These are phyloP conservation scores for Neomicropteryx cornuta DNA, from an alignment of 1,140 invertebrate species.

Conservation along the genomic window DNA sequence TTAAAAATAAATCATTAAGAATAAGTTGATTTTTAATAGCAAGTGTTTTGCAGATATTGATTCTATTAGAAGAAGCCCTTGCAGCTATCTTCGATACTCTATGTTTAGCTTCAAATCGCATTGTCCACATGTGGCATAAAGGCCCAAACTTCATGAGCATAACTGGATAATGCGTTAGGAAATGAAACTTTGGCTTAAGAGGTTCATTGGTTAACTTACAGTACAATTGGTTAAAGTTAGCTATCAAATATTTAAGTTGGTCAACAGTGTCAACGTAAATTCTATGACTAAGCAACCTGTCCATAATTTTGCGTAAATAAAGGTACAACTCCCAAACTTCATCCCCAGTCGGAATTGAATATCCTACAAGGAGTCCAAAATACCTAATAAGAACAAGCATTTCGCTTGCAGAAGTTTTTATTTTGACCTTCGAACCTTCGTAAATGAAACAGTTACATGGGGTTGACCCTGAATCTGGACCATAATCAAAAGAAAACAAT, in stretches of 20 bases:
- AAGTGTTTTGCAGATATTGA: constrained; percentile 14
- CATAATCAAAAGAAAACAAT: constrained; percentile 1
- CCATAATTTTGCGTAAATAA: neutral
- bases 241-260: constrained; percentile 7
- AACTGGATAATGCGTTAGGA: constrained; percentile 17
- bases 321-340: constrained; percentile 2
- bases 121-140: constrained; percentile 17
- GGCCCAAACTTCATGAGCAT: constrained; percentile 14
- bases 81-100: constrained; percentile 13
- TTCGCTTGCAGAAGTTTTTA: neutral
- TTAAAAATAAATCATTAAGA: constrained; percentile 10
- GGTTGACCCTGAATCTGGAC: neutral
- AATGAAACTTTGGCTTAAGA: constrained; percentile 18
- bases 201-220: constrained; percentile 10
- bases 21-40: constrained; percentile 16
- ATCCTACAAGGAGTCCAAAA: constrained; percentile 3
- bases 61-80: constrained; percentile 8
- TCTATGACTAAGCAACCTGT: neutral
- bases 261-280: neutral
- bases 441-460: neutral
- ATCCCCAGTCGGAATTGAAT: constrained; percentile 1
- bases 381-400: neutral
- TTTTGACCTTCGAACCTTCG: neutral
- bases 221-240: constrained; percentile 14
- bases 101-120: constrained; percentile 19